Evolutionary conservation across 2,888 invertebrate species (phyloP).

Genomic region (Stenurella melanura): DNA sequence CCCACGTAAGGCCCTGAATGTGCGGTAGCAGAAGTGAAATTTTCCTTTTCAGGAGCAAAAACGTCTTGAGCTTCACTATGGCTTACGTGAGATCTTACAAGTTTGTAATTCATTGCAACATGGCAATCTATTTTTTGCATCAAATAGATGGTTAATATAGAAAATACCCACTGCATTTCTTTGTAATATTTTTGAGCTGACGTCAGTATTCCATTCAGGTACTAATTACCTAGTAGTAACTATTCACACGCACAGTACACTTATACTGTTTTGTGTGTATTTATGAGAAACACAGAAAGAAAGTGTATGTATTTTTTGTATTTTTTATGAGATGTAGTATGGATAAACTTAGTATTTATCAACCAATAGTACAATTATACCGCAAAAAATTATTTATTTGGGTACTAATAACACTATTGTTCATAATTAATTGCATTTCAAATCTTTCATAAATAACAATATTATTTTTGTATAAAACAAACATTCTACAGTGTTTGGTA

Average conservation of each 20-base stretch:
- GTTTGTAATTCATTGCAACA: constrained; percentile 40
- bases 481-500: background rate
- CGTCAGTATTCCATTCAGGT: background rate
- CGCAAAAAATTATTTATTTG: no score
- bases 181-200: background rate
- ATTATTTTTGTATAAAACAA: background rate
- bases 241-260: background rate
- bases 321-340: background rate
- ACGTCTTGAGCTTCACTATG: background rate
- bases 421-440: no score
- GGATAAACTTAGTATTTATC: no score
- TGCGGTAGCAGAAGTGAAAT: constrained; percentile 24
- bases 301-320: background rate
- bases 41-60: constrained; percentile 8
- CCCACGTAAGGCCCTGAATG: constrained; percentile 41
- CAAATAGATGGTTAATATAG: constrained; percentile 5
- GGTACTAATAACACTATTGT: no score
- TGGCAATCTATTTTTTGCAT: constrained; percentile 33
- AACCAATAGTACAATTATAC: no score
- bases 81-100: constrained; percentile 1
- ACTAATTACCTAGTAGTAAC: background rate
- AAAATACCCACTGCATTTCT: constrained; percentile 12
- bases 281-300: background rate
- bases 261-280: background rate
- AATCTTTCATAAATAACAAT: no score